Conservation (phyloP, 2,797 vertebrate genomes). For the Mormyrops attenuatus region DNA sequence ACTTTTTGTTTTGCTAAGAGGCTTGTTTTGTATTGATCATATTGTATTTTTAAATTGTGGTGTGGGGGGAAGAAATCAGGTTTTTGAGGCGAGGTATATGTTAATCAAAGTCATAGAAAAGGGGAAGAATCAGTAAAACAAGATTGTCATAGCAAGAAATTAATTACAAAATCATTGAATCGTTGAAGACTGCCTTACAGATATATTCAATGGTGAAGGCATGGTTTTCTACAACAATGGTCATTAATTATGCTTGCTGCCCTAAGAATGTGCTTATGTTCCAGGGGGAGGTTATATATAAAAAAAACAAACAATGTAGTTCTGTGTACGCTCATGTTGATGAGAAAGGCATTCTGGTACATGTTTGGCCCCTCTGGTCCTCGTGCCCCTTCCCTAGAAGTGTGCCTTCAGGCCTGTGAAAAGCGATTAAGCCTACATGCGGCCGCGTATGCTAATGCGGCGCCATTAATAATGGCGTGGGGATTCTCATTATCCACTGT, state of each 20-base stretch:
- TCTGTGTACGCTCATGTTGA: background rate
- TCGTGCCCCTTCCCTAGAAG: background rate
- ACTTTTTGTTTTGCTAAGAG: background rate
- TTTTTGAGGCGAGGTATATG: background rate
- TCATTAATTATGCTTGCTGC: background rate
- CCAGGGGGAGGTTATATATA: background rate
- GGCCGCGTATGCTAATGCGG: background rate
- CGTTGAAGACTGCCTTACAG: background rate
- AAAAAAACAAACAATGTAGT: background rate
- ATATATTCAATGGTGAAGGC: background rate
- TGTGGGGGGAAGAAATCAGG: background rate
- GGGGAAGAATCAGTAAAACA: background rate
- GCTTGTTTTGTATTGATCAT: background rate
- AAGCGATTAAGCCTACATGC: background rate
- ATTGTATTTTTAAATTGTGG: background rate
- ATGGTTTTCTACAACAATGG: background rate
- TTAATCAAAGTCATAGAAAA: background rate
- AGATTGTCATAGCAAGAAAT: conserved; percentile 8
- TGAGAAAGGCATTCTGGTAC: background rate
- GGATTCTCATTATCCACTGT: conserved; percentile 11
- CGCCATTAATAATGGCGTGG: background rate
- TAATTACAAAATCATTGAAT: conserved; percentile 1
- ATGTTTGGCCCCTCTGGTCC: background rate
- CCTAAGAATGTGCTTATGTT: background rate
- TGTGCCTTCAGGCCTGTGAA: background rate